Base-by-base conservation (phyloP, 2,888 invertebrate genomes). In the Gari tellinella region DNA sequence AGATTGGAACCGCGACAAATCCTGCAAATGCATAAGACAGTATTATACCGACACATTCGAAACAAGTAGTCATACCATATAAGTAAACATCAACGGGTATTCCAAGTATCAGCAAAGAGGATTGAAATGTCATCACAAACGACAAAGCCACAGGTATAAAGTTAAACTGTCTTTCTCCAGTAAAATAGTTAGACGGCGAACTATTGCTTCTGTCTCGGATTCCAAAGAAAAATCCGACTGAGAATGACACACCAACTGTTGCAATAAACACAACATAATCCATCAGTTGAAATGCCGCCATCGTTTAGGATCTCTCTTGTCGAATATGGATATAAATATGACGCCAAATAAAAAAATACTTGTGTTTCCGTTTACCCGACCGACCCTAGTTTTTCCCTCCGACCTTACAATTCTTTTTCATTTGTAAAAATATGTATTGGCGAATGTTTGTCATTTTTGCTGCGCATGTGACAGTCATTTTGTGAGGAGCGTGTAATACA, bases 81-180 rank as follows among this genome's bases (percentile, higher is more conserved):
- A 43, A 46, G 19, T 68, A 68, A 12, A 46, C 48, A 14, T 68
- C 68, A 0, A 61, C 70, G 10, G 70, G 70, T 45, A 38, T n/a
- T 10, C 64, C 64, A 0, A 70, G 17, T 1, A 70, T 60, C 26
- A 70, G 5, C 10, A 70, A 46, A 26, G 70, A 70, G 1, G 72
- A 72, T 19, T 72, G 72, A 21, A 72, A 72, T 21, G 65, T 72
- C 1, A 72, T 65, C 3, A 65, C 51, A 41, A 72, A 65, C 4
- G 72, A 72, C 23, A 72, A 26, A 4, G 72, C 72, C 14, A 60
- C 65, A 7, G 72, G 72, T 21, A 60, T 5, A 10, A 60, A 53
- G 7, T 45, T 45, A 15, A 56, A 41, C 8, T 64, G 45, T 43
- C 63, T 51, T 15, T 60, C 60, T 21, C 49, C 70, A n/a, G 64